Evolutionary conservation across 2,888 invertebrate genomes (phyloP), one percentile per base, ranked within the genome.

Genomic region (Rhimphoctona megacephalus): DNA sequence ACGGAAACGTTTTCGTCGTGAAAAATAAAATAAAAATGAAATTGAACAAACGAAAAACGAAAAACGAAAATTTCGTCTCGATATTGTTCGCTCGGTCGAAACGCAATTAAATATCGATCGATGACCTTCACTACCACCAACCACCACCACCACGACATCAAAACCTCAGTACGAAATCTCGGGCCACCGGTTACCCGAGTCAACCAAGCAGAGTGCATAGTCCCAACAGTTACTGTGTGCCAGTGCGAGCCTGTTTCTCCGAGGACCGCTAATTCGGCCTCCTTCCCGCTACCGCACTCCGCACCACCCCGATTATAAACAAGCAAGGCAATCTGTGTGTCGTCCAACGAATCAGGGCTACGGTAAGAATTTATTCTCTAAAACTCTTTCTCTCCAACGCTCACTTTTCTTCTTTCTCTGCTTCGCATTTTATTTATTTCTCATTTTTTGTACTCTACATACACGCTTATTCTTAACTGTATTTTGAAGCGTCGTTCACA

Each of bases 231-330:
- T 91, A 94, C 93, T 91, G 94, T 94, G 92, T 94, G 93, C 93
- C 94, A 94, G 94, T 94, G 93, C 93, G 94, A 93, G 92, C 94
- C 94, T 93, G 93, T 93, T 91, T 93, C 94, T 94, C 94, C 94
- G 94, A 94, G 93, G 94, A 93, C 93, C 94, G 93, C 92, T 94
- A 94, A 94, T 89, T 92, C 94, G 94, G 93, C 92, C 93, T 93
- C 94, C 92, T 93, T 93, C 91, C 93, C 94, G 92, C 92, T 93
- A 93, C 93, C 94, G 93, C 93, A 94, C 93, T 92, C 92, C 92
- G 93, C 92, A 93, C 92, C 93, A 93, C 93, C 94, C 92, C 94
- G 94, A 94, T 94, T 94, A 94, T 87, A 85, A 88, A 87, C 87
- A 52, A 49, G 91, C 94, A 93, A 92, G 92, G 91, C 93, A 92